Evolutionary conservation across 2,797 vertebrate genomes (phyloP).

Genomic region (Chelidonichthys spinosus): DNA sequence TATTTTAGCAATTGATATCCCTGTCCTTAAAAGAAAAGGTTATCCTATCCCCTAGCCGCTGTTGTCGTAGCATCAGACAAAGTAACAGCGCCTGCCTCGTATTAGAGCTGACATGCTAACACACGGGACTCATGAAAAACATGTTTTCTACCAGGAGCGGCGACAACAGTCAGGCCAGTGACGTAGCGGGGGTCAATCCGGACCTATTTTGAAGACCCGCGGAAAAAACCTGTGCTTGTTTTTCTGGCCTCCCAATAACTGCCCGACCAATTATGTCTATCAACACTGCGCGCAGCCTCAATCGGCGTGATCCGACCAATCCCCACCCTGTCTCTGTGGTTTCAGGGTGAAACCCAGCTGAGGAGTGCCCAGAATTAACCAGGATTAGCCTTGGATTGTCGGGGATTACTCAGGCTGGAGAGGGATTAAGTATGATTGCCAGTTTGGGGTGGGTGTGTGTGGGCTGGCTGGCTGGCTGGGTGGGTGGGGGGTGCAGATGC

Average conservation of each 20-base stretch:
- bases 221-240: constrained; percentile 77
- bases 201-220: constrained; percentile 51
- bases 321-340: constrained; percentile 76
- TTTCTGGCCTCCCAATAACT: constrained; percentile 65
- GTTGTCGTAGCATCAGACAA: constrained; percentile 5
- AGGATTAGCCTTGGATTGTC: constrained; percentile 84
- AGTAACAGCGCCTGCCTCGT: not conserved
- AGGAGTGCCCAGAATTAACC: constrained; percentile 84
- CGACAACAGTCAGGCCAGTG: constrained; percentile 37
- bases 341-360: constrained; percentile 80
- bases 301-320: constrained; percentile 79
- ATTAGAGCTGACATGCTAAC: constrained; percentile 19
- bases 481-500: not conserved
- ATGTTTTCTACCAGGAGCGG: constrained; percentile 65
- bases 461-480: constrained; percentile 25
- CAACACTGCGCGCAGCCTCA: constrained; percentile 60
- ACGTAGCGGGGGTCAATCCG: constrained; percentile 67
- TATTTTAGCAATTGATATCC: constrained; percentile 20
- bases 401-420: constrained; percentile 84
- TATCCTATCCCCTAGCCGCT: not conserved
- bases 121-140: constrained; percentile 55
- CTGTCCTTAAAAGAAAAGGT: constrained; percentile 22
- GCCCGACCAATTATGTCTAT: constrained; percentile 69
- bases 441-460: constrained; percentile 68
- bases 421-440: constrained; percentile 84